Percentiles rank a stretch among this genome's conserved stretches.
phyloP scores from a whole-genome alignment of 2,888 invertebrate genomes.

The Marasmarcha lunaedactyla region DNA sequence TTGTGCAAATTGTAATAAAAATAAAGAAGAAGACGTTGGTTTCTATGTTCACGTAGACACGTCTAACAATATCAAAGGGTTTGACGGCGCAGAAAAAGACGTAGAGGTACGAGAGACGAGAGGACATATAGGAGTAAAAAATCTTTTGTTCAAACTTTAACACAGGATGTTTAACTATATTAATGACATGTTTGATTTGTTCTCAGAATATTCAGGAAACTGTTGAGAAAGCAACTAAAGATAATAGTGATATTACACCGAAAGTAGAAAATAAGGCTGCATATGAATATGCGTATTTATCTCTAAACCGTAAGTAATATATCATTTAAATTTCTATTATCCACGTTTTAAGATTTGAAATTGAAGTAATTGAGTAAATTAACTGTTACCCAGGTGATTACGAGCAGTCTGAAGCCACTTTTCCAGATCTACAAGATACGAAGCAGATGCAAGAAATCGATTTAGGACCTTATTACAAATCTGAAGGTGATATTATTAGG shows the following conservation, averaged over 20 bases:
- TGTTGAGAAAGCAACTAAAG: too few relatives aligned
- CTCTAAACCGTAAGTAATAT: slow-evolving; percentile 47
- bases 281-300: slow-evolving; percentile 39
- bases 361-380: too few relatives aligned
- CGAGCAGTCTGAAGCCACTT: slow-evolving; percentile 50
- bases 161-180: too few relatives aligned
- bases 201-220: slow-evolving; percentile 10
- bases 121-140: too few relatives aligned
- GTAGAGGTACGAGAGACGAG: too few relatives aligned
- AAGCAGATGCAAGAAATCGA: slow-evolving; percentile 49
- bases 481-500: too few relatives aligned
- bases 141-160: too few relatives aligned
- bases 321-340: too few relatives aligned
- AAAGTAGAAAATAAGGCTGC: slow-evolving; percentile 19
- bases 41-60: not conserved
- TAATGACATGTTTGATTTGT: slow-evolving; percentile 24
- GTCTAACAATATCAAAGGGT: not conserved
- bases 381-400: slow-evolving; percentile 49
- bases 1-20: not conserved
- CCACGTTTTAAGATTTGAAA: too few relatives aligned
- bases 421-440: slow-evolving; percentile 37
- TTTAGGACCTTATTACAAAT: slow-evolving; percentile 14
- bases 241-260: not conserved
- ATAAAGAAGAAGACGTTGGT: not conserved
- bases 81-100: too few relatives aligned